Base-by-base conservation (phyloP, 1,140 invertebrate genomes). In the Brachionus asplanchnoidis region DNA sequence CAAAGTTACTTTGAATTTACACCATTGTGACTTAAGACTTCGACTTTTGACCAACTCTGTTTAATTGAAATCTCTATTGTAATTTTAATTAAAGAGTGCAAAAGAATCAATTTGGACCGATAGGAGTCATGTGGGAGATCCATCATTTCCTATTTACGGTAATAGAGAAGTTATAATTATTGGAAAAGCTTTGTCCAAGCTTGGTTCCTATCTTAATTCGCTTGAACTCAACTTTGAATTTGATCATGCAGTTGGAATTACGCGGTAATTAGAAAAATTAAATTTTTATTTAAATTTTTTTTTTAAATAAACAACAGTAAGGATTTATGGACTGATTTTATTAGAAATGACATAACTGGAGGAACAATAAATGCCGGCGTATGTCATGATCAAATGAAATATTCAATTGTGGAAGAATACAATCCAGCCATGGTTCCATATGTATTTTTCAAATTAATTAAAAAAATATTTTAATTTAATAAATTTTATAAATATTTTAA, bases 181-280 rank as follows among this genome's bases (percentile, higher is more conserved):
- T 5, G 32, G 26, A 32, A 40, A 40, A 0, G 28, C 66, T 68
- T 12, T 68, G 14, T 68, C 32, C 23, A 14, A 40, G 26, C 11
- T 68, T 14, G 12, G 66, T 12, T 32, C 26, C 6, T 68, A 68
- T 32, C 32, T 68, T 7, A 40, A 68, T 32, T 68, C 66, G 6
- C 66, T 68, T 32, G 6, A 68, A 12, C 32, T 68, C 12, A 32
- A 68, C 32, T 68, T 68, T 32, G 32, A 68, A n/a, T 68, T 14
- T 68, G 66, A 68, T 17, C 66, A 68, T 68, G 66, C 66, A 14
- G 66, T 68, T 7, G 66, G 66, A 68, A 40, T 68, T n/a, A 68
- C 66, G 9, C 26, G 32, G 66, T 68, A 28, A 68, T 14, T 20
- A 9, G 9, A 68, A 68, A 14, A 68, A 68, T 68, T 14, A 14